Evolutionary conservation across 2,888 invertebrate species (phyloP).

Genomic region (Lasioglossum leucozonium): DNA sequence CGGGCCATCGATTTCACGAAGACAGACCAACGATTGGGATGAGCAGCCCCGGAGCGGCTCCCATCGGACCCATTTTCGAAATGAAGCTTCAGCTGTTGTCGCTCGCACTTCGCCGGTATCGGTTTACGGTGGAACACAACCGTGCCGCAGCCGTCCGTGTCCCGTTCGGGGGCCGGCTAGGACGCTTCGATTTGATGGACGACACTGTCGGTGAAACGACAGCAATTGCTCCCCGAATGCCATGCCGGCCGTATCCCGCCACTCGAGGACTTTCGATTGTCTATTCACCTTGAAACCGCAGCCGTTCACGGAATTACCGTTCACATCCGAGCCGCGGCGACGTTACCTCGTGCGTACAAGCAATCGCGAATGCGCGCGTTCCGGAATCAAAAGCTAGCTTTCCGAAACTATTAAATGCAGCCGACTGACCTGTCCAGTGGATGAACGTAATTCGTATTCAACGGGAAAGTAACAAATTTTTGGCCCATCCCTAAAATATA

Average conservation of each 20-base stretch:
- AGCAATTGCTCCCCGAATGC: constrained; percentile 32
- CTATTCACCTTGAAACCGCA: constrained; percentile 60
- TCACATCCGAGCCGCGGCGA: not conserved
- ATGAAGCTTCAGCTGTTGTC: constrained; percentile 22
- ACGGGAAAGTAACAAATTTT: too few species aligned
- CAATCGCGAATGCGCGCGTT: constrained; percentile 31
- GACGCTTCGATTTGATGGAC: constrained; percentile 50
- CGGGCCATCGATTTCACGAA: constrained; percentile 23
- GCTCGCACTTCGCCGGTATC: constrained; percentile 17
- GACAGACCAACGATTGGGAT: constrained; percentile 2
- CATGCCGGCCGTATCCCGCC: constrained; percentile 15
- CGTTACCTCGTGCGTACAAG: not conserved
- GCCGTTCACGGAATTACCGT: constrained; percentile 39
- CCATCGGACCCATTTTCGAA: constrained; percentile 34
- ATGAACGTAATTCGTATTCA: too few species aligned
- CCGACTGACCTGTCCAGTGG: too few species aligned
- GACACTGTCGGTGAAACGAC: constrained; percentile 47
- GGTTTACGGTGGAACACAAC: constrained; percentile 45
- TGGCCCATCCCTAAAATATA: too few species aligned
- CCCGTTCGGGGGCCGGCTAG: constrained; percentile 14
- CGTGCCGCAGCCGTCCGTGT: constrained; percentile 40
- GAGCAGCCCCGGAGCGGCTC: constrained; percentile 5
- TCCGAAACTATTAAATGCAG: too few species aligned
- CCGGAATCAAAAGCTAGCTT: too few species aligned
- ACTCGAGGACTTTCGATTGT: constrained; percentile 58